Evolutionary conservation across 2,888 invertebrate species (phyloP), one percentile per base, ranked within the genome.

Genomic region (Gryllus longicercus): DNA sequence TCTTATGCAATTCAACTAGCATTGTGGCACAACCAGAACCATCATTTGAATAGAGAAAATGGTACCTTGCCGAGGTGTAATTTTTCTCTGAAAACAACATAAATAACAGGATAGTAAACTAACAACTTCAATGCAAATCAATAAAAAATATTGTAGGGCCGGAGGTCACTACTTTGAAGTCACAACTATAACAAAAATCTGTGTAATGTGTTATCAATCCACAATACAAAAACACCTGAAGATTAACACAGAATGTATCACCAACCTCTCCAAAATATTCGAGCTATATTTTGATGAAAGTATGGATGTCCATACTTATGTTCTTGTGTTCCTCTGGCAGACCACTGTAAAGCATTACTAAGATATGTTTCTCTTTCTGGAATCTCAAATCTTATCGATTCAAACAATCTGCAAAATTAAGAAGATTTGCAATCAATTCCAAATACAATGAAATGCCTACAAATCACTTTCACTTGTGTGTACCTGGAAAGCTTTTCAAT

Each of bases 21-120:
- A 98, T 94, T 75, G 90, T 90, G 2, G 96, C 98, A 89, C 95
- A 97, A 50, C 93, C 92, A 80, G 91, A 90, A 14, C 97, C 97
- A 89, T 98, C 96, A 85, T 92, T 91, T 79, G 97, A 96, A 85
- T 95, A 93, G 82, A 98, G 89, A 86, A 95, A 97, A 88, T 98
- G 98, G 87, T 94, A 95, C 83, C 96, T 92, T 2, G 98, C 96
- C 85, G 93, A 90, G 80, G 91, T 89, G 85, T 94, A 96, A 87
- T 96, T 96, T 85, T 95, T 95, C 87, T 98, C 97, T 91, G 84
- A 49, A 85, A 85, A 79, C 80, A 25, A 25, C 4, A 25, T 25
- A 25, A 25, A 25, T 3, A 80, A 82, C 18, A 79, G 63, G 78
- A 51, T 49, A 23, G 78, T 25, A 2, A 25, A 25, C 25, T 3